phyloP scores from a whole-genome alignment of 1,140 invertebrate genomes.

The Tetragnatha versicolor region DNA sequence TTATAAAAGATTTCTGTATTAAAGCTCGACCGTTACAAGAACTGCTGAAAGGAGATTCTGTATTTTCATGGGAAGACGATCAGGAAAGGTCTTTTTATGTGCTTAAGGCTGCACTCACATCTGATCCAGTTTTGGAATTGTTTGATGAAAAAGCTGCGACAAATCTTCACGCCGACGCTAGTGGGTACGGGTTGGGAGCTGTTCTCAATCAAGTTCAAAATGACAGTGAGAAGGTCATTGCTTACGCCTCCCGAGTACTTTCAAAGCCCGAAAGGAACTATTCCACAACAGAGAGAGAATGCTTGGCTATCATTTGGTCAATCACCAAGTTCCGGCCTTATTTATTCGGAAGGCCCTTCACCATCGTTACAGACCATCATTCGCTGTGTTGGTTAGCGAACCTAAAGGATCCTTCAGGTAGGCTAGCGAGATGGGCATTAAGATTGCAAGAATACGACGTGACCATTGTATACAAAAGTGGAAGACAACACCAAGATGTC shows the following conservation, averaged over 20 bases:
- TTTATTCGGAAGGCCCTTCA: neutral
- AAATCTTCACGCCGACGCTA: slow-evolving; percentile 65
- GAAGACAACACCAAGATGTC: slow-evolving; percentile 37
- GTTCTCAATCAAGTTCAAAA: slow-evolving; percentile 63
- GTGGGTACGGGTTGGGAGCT: slow-evolving; percentile 62
- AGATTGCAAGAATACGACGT: slow-evolving; percentile 55
- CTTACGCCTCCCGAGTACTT: slow-evolving; percentile 49
- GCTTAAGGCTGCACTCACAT: neutral
- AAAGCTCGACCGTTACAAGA: no score
- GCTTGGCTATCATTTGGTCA: neutral
- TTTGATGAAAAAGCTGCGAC: slow-evolving; percentile 30
- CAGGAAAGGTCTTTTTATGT: slow-evolving; percentile 8
- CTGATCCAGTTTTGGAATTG: neutral
- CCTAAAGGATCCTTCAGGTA: slow-evolving; percentile 63
- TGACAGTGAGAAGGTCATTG: slow-evolving; percentile 57
- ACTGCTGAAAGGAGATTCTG: no score
- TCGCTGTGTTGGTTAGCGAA: slow-evolving; percentile 60
- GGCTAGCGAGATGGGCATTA: slow-evolving; percentile 57
- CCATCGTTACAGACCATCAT: slow-evolving; percentile 1
- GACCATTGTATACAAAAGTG: slow-evolving; percentile 51
- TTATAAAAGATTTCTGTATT: slow-evolving; percentile 35
- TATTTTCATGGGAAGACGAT: no score
- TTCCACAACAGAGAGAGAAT: slow-evolving; percentile 62
- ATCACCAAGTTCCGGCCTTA: neutral
- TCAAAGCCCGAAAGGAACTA: slow-evolving; percentile 57